phyloP scores from a whole-genome alignment of 2,113 vertebrate genomes.

The Calonectris borealis region DNA sequence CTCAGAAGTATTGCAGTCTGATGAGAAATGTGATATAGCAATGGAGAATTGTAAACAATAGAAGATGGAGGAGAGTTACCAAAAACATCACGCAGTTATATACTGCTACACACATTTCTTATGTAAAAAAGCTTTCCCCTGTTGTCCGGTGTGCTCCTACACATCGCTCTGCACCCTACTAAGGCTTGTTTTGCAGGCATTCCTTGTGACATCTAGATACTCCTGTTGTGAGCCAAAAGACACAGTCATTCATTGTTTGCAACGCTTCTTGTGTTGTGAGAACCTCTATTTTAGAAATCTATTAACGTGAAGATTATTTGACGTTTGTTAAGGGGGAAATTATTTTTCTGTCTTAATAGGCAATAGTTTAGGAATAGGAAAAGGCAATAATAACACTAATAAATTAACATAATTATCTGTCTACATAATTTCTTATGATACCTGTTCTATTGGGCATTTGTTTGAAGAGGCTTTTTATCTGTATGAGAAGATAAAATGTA shows the following conservation, averaged over 20 bases:
- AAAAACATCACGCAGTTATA: not conserved
- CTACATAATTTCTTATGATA: not conserved
- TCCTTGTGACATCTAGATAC: not conserved
- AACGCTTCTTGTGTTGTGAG: not conserved
- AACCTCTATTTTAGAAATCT: not conserved
- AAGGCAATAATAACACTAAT: not conserved
- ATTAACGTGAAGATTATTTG: not conserved
- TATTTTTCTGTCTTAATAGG: not conserved
- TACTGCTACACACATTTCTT: not conserved
- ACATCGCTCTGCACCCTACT: accelerated
- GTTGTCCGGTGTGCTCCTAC: not conserved
- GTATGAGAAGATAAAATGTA: not conserved
- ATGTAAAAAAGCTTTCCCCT: not conserved
- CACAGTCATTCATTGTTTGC: not conserved
- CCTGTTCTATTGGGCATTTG: not conserved
- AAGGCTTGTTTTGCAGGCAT: not conserved
- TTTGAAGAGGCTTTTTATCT: not conserved
- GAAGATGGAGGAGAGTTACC: not conserved
- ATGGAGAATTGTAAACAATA: not conserved
- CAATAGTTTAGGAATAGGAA: not conserved
- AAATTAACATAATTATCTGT: not conserved
- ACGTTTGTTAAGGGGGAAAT: not conserved
- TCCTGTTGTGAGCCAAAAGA: not conserved
- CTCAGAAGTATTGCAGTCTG: not conserved
- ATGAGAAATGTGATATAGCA: not conserved